A percentile compares a stretch with the other conserved stretches of the same genome.
phyloP scores from a whole-genome alignment of 2,113 vertebrate genomes.

The Sylvilagus bachmani region DNA sequence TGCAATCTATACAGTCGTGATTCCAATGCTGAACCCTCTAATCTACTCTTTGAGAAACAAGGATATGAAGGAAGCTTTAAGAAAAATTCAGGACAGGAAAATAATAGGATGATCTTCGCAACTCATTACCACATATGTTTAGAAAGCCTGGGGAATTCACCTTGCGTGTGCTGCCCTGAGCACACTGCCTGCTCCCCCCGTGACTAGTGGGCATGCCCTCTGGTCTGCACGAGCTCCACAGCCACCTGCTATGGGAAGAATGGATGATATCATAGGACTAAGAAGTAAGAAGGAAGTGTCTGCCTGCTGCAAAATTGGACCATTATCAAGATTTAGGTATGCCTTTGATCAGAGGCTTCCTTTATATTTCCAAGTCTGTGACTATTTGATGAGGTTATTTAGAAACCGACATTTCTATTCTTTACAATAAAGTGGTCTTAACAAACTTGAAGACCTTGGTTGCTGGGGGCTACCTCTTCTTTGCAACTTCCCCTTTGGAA shows the following conservation, averaged over 20 bases:
- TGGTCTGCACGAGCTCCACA: background rate
- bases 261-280: background rate
- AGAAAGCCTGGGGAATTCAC: background rate
- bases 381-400: background rate
- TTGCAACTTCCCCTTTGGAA: background rate
- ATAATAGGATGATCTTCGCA: conserved; percentile 12
- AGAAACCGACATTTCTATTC: conserved; percentile 42
- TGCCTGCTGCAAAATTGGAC: background rate
- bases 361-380: background rate
- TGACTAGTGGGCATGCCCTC: too few species aligned
- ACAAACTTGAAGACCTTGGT: background rate
- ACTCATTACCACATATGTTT: background rate
- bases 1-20: conserved; percentile 73
- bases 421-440: conserved; percentile 32
- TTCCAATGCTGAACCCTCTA: conserved; percentile 74
- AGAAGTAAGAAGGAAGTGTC: background rate
- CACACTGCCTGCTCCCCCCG: background rate
- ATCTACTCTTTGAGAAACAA: conserved; percentile 81
- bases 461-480: background rate
- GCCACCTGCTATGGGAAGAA: background rate
- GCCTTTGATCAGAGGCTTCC: conserved; percentile 17
- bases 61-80: conserved; percentile 74
- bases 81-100: conserved; percentile 67
- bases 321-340: background rate
- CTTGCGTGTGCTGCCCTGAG: background rate